These are phyloP conservation scores for Anastrepha obliqua DNA, from an alignment of 1,140 invertebrate genomes.

Conservation along the genomic window DNA sequence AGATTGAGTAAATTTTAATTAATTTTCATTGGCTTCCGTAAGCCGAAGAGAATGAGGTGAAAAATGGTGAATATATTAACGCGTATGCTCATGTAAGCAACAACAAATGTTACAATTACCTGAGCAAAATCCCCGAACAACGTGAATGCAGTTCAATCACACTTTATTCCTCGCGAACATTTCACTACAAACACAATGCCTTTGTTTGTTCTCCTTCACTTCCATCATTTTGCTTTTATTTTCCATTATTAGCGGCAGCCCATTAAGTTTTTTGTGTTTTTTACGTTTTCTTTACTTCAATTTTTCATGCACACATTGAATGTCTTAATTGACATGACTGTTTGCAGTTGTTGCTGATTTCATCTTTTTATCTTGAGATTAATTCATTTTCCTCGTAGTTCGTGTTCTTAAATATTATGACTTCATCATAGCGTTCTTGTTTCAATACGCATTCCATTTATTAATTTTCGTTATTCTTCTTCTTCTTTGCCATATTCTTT, in stretches of 20 bases:
- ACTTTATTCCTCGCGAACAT: not conserved
- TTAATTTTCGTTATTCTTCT: conserved; percentile 20
- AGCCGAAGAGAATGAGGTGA: too few relatives aligned
- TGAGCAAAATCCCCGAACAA: not conserved
- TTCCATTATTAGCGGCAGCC: not conserved
- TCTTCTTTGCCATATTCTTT: conserved; percentile 57
- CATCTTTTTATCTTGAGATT: not conserved
- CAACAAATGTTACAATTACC: not conserved
- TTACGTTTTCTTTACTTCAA: not conserved
- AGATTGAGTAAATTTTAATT: too few relatives aligned
- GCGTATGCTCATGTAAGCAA: too few relatives aligned
- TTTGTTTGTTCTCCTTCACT: not conserved
- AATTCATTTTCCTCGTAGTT: conserved; percentile 16
- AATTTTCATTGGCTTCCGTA: too few relatives aligned
- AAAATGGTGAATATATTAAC: too few relatives aligned
- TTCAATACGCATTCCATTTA: conserved; percentile 14
- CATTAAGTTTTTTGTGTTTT: not conserved
- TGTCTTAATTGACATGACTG: not conserved
- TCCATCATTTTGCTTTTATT: not conserved
- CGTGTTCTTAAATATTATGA: conserved; percentile 33
- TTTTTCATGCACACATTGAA: not conserved
- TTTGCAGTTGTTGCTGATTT: not conserved
- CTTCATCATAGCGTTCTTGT: conserved; percentile 3
- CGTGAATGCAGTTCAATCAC: not conserved
- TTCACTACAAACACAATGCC: not conserved